Percentiles rank a stretch among this genome's conserved stretches.
Conservation (phyloP, 1,140 invertebrate species). For the Stenopsyche tienmushanensis region DNA sequence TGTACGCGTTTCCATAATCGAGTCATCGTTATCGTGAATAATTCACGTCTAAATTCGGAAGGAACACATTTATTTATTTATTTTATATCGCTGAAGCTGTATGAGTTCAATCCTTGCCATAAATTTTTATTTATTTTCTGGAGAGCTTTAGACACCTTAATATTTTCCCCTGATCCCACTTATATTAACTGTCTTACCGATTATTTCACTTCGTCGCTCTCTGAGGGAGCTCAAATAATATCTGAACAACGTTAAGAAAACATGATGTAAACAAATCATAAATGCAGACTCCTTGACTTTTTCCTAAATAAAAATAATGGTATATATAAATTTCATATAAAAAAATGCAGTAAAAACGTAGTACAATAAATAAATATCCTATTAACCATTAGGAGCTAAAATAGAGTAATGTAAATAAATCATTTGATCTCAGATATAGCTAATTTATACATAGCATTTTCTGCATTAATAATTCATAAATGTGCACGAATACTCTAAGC, state of each 20-base stretch:
- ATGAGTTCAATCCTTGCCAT: not conserved
- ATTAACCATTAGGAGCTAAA: too few species aligned
- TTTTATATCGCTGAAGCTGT: not conserved
- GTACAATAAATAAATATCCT: too few species aligned
- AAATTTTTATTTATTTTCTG: not conserved
- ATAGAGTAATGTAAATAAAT: too few species aligned
- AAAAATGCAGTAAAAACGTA: too few species aligned
- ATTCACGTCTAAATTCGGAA: not conserved
- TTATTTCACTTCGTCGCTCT: constrained; percentile 25
- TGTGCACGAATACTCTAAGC: too few species aligned
- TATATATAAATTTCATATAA: too few species aligned
- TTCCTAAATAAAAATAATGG: too few species aligned
- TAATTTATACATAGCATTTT: too few species aligned
- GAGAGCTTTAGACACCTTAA: not conserved
- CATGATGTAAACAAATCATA: constrained; percentile 11
- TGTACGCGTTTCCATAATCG: not conserved
- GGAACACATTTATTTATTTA: not conserved
- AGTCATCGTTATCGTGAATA: not conserved
- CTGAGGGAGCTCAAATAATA: constrained; percentile 12
- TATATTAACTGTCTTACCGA: constrained; percentile 30
- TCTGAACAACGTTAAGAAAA: constrained; percentile 9
- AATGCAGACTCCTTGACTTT: too few species aligned
- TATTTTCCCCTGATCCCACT: constrained; percentile 24
- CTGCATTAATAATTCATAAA: too few species aligned
- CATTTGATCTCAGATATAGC: too few species aligned